Conservation (phyloP, 2,797 vertebrate species). For the Sebastes cheni region DNA sequence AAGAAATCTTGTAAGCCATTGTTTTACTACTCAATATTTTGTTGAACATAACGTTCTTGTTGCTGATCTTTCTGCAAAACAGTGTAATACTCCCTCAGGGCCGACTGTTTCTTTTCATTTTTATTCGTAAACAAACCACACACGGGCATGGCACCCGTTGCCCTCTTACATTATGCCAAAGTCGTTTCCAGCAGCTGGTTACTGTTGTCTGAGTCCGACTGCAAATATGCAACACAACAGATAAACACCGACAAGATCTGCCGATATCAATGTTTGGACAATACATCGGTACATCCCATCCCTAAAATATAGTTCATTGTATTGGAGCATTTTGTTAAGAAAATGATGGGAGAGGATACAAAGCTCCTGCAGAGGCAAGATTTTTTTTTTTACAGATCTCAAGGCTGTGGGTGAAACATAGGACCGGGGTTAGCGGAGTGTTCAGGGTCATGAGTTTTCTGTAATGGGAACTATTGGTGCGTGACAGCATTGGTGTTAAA, state of each 20-base stretch:
- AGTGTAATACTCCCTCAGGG: too few relatives aligned
- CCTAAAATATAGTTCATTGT: background rate
- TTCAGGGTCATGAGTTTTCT: background rate
- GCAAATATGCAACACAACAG: too few relatives aligned
- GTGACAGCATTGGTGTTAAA: background rate
- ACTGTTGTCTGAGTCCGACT: too few relatives aligned
- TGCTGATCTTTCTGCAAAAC: too few relatives aligned
- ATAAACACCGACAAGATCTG: background rate
- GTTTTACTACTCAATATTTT: too few relatives aligned
- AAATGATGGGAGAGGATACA: background rate
- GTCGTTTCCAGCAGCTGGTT: too few relatives aligned
- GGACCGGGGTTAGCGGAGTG: background rate
- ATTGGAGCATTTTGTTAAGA: background rate
- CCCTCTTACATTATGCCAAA: too few relatives aligned
- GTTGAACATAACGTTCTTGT: too few relatives aligned
- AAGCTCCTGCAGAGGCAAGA: background rate
- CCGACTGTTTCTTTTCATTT: too few relatives aligned
- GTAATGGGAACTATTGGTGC: background rate
- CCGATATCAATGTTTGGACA: background rate
- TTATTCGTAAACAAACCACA: too few relatives aligned
- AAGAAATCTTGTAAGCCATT: too few relatives aligned
- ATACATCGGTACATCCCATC: background rate
- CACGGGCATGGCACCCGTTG: too few relatives aligned
- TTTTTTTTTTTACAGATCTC: background rate
- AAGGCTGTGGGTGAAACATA: background rate